phyloP scores from a whole-genome alignment of 2,797 vertebrate genomes.

The Paratrypauchen microcephalus region DNA sequence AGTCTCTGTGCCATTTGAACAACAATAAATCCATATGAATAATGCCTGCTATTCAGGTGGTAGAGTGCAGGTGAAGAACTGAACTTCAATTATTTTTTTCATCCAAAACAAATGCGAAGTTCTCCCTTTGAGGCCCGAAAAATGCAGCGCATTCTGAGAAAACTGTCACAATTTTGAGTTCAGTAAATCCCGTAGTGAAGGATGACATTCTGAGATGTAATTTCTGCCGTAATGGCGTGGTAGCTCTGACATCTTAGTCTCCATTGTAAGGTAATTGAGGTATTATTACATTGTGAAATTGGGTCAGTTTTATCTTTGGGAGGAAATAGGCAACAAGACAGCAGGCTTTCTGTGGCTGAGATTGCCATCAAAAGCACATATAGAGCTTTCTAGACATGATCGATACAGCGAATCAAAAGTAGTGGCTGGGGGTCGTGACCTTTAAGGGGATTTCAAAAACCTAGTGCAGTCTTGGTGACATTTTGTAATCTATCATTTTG shows the following conservation, averaged over 20 bases:
- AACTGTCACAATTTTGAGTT: constrained; percentile 29
- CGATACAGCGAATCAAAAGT: constrained; percentile 45
- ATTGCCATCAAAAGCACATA: constrained; percentile 56
- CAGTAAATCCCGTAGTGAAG: constrained; percentile 47
- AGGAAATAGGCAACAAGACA: constrained; percentile 54
- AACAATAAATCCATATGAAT: neutral
- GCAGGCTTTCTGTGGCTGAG: constrained; percentile 40
- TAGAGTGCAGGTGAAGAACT: neutral
- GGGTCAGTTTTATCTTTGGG: constrained; percentile 52
- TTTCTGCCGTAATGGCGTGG: constrained; percentile 60
- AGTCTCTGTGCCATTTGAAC: neutral
- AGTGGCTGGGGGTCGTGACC: constrained; percentile 38
- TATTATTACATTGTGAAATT: constrained; percentile 66
- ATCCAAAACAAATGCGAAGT: constrained; percentile 11
- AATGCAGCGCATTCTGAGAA: constrained; percentile 10
- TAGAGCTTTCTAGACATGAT: constrained; percentile 44
- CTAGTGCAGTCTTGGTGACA: constrained; percentile 19
- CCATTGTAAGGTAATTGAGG: constrained; percentile 64
- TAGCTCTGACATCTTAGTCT: constrained; percentile 40
- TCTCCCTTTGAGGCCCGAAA: constrained; percentile 23
- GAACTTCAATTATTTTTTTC: constrained; percentile 7
- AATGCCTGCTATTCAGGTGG: constrained; percentile 8
- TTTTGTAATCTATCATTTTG: constrained; percentile 36
- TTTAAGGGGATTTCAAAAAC: constrained; percentile 47
- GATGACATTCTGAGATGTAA: constrained; percentile 55